Base-by-base conservation (phyloP, 1,140 invertebrate genomes). In the Drosophila ficusphila region DNA sequence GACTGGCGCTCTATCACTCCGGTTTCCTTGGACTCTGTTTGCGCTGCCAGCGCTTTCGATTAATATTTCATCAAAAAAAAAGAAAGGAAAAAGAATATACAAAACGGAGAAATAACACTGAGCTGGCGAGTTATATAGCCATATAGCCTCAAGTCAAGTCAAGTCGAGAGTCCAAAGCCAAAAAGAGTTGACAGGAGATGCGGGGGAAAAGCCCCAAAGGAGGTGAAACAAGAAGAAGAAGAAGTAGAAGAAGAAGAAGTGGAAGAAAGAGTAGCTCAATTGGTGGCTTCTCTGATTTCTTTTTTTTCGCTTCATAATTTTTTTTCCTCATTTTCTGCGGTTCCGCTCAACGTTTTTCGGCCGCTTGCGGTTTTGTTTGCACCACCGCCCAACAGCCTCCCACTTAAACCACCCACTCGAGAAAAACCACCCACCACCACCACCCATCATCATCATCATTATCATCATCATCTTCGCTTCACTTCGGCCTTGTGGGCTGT, bases 341-440 rank as follows among this genome's bases (percentile, higher is more conserved):
- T n/a, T 44, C 41, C 12, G 19, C n/a, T 44, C 41, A 25, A 44
- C 41, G 36, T 19, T 48, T 53, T 42, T 70, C 12, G 41, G 41
- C 51, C 41, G 38, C 56, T 34, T 74, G 79, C 75, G 68, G 79
- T 69, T 78, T 82, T 67, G 61, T 83, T 83, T 82, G 69, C 78
- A 68, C 42, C 67, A 47, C 53, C 52, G 21, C 39, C 27, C 53
- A 7, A 21, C 31, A 18, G 21, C 12, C 25, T 21, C 19, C 25
- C 38, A 25, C 18, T 38, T 38, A 5, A 11, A 23, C 11, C 46
- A 34, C 18, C 27, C 49, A 36, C 23, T 58, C 25, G 7, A 34
- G 7, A n/a, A n/a, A n/a, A n/a, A n/a, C n/a, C 12, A 18, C 12
- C 52, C 52, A 23, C 48, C 25, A 21, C 31, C 34, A 14, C 29